Evolutionary conservation across 2,888 invertebrate species (phyloP), one percentile per base, ranked within the genome.

Genomic region (Erebia palarica): DNA sequence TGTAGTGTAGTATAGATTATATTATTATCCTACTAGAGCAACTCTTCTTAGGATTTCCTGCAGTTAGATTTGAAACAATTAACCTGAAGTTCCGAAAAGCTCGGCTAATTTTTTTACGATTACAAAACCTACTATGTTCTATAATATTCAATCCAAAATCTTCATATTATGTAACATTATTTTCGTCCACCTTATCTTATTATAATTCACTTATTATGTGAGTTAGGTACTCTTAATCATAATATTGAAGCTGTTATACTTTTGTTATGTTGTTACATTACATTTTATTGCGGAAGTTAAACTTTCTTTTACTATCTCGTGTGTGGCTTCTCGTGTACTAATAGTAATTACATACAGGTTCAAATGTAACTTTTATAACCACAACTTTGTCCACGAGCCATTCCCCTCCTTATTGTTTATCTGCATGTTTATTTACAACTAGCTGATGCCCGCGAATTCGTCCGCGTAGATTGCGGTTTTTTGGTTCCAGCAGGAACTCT

Each of bases 151-250:
- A 21, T 7, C 7, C 18, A 3, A 14, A 10, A n/a, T 18, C 21
- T n/a, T 18, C 51, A 44, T 44, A 44, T 76, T 75, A 63, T 69
- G 36, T 71, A 73, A 75, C 21, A 44, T 57, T 73, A 44, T 57
- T 73, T 53, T 63, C 49, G 14, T 14, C 49, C 18, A 47, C 49
- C 21, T 49, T 65, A 65, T 47, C 58, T 69, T 69, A 60, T 18
- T 65, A 64, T 68, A 69, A 69, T 73, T 70, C 47, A 60, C 47
- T 61, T 66, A 68, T 72, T 72, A 75, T 74, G 67, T 70, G 71
- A 74, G 65, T 70, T 13, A 44, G 73, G 68, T 73, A 70, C 65
- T 70, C 60, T 66, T 69, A 73, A 73, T 74, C 68, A 69, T 72
- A 73, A 49, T 67, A 74, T 60, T 66, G 66, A 66, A 67, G 55